Evolutionary conservation across 2,888 invertebrate genomes (phyloP).

Genomic region (Synanthedon andrenaeformis): DNA sequence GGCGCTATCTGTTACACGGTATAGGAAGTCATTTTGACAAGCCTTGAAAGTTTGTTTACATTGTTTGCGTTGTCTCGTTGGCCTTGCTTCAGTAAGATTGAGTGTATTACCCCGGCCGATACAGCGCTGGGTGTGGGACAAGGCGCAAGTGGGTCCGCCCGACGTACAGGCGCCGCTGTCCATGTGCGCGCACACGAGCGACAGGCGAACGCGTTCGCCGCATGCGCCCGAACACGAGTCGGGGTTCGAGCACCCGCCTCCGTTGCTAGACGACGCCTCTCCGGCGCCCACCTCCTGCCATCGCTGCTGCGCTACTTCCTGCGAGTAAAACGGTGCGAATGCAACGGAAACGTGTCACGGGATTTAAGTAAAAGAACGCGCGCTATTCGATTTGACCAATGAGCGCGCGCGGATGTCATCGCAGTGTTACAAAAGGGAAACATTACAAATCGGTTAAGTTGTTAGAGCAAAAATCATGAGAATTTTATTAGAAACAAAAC

Average conservation of each 20-base stretch:
- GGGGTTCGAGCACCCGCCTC: conserved; percentile 24
- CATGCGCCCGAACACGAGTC: conserved; percentile 9
- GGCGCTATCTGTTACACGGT: too few relatives aligned
- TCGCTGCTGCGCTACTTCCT: conserved; percentile 26
- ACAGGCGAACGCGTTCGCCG: conserved; percentile 36
- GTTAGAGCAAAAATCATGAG: not conserved
- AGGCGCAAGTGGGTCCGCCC: conserved; percentile 45
- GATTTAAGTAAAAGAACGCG: too few relatives aligned
- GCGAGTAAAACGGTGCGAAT: too few relatives aligned
- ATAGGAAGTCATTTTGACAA: too few relatives aligned
- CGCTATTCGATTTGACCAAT: too few relatives aligned
- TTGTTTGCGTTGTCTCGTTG: too few relatives aligned
- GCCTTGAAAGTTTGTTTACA: too few relatives aligned
- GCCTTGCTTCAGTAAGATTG: too few relatives aligned
- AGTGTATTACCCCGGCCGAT: conserved; percentile 47
- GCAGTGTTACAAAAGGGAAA: not conserved
- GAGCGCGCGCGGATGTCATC: too few relatives aligned
- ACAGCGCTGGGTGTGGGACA: conserved; percentile 54
- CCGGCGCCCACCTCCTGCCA: conserved; percentile 21
- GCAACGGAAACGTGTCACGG: not conserved
- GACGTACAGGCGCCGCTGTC: conserved; percentile 55
- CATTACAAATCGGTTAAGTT: not conserved
- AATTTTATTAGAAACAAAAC: too few relatives aligned
- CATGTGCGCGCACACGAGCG: conserved; percentile 55
- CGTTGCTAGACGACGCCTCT: conserved; percentile 35